These are phyloP conservation scores for Lymantria dispar DNA, from an alignment of 2,888 invertebrate genomes.

Conservation along the genomic window DNA sequence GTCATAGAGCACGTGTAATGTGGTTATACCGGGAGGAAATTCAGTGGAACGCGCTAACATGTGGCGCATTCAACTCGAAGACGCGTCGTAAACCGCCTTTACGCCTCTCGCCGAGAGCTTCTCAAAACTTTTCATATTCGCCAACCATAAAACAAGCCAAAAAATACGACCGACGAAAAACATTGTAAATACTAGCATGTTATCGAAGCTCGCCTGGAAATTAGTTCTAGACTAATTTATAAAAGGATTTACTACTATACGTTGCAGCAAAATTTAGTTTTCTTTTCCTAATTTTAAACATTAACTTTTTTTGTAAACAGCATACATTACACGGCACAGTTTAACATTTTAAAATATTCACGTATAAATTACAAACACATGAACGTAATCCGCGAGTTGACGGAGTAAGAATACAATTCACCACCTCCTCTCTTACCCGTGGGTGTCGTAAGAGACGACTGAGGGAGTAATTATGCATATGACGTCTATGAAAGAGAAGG, in stretches of 20 bases:
- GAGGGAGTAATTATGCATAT: too few relatives aligned
- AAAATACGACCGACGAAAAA: conserved; percentile 80
- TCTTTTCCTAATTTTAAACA: conserved; percentile 33
- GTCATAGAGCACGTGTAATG: conserved; percentile 73
- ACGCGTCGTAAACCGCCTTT: conserved; percentile 80
- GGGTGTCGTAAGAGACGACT: too few relatives aligned
- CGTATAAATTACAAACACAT: too few relatives aligned
- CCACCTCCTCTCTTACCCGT: too few relatives aligned
- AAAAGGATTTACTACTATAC: conserved; percentile 51
- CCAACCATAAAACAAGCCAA: conserved; percentile 77
- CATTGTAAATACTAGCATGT: conserved; percentile 78
- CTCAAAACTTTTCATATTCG: conserved; percentile 81
- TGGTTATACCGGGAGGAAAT: conserved; percentile 67
- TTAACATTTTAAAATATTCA: too few relatives aligned
- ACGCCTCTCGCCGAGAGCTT: conserved; percentile 74
- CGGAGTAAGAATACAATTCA: too few relatives aligned
- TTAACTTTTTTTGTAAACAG: too few relatives aligned
- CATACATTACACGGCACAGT: too few relatives aligned
- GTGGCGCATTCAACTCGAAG: conserved; percentile 76
- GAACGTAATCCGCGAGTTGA: too few relatives aligned
- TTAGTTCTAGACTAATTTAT: conserved; percentile 71
- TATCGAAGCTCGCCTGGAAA: conserved; percentile 66
- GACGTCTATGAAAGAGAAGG: too few relatives aligned
- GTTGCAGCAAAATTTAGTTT: conserved; percentile 61
- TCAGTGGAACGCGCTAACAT: conserved; percentile 67